Evolutionary conservation across 2,113 vertebrate species (phyloP), one percentile per base, ranked within the genome.

Genomic region (Ictalurus punctatus): DNA sequence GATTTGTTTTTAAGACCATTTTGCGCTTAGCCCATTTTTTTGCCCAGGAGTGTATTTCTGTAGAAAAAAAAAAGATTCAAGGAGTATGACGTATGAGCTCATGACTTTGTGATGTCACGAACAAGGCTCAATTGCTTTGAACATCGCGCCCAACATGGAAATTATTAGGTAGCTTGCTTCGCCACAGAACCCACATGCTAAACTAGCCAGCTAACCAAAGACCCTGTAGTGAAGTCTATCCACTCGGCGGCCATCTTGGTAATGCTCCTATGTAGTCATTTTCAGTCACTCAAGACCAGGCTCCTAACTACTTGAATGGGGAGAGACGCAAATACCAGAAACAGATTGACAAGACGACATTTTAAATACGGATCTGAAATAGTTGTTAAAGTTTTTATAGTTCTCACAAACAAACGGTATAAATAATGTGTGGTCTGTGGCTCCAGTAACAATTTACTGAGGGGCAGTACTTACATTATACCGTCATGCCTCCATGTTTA

Each of bases 151-250:
- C 6, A 81, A 30, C 8, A 56, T 7, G 3, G 58, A 83, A 83
- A 83, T 34, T 59, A 82, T 59, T 82, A 82, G 56, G 56, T 59
- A 23, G 80, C 19, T 58, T 34, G 80, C 56, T 58, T 37, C 13
- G 56, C 80, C 80, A 82, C 80, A 82, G 80, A 82, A 82, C 80
- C 80, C 80, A 82, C 80, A 82, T 59, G n/a, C 79, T 82, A 58
- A 82, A 82, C 52, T 82, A 27, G 79, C n/a, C 56, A 37, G 30
- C 80, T 82, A 37, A 82, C 80, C 80, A 82, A 37, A 37, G 56
- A 59, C 80, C 80, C 25, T 82, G 56, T 21, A 59, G 80, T 34
- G 14, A 37, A 82, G 54, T 37, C n/a, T 12, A 30, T 82, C 54
- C 79, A 58, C 54, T 81, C 9, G 14, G 52, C 14, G 0, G 54